Base-by-base conservation (phyloP, 2,888 invertebrate genomes). In the Drosophila quinaria region DNA sequence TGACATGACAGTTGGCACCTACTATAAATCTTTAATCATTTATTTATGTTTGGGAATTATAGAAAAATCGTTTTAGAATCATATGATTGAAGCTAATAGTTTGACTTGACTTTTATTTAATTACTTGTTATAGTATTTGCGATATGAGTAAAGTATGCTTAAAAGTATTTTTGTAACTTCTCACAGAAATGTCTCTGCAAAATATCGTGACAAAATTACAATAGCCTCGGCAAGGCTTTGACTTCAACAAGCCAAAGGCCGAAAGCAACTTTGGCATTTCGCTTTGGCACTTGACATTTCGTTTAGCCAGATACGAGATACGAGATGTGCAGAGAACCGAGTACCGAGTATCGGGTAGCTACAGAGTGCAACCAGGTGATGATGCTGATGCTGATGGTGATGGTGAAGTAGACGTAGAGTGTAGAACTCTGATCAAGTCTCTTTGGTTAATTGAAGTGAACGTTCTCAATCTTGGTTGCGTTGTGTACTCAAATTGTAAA, bases 211-310 rank as follows among this genome's bases (percentile, higher is more conserved):
- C 76, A 77, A 73, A 44, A 52, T 49, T 66, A 66, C 62, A 52
- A 66, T 77, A 73, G 73, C 69, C 77, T 58, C 73, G 73, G 54
- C 77, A 77, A 77, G 77, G 73, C 72, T 77, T 76, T 39, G 77
- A 73, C 65, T 73, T 69, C 68, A 77, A 77, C 69, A 69, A 77
- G 77, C 63, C 69, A 76, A 68, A 68, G 68, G 68, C 68, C 66
- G 49, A 13, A 19, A 47, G 58, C 50, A 78, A 73, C 80, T 80
- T 78, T 80, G 80, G 54, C 80, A 80, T 80, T 80, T 73, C 52
- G 61, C 33, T 59, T 42, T 78, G 77, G 63, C 84, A 77, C 81
- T 80, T 84, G 81, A 72, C 82, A 81, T 81, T 81, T 83, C 44
- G 41, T 51, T 51, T 35, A 19, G 35, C 37, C 51, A 51, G 35